Evolutionary conservation across 37 sponge, comb jelly and placozoan species (phyloP).

Genomic region (Crambe crambe): DNA sequence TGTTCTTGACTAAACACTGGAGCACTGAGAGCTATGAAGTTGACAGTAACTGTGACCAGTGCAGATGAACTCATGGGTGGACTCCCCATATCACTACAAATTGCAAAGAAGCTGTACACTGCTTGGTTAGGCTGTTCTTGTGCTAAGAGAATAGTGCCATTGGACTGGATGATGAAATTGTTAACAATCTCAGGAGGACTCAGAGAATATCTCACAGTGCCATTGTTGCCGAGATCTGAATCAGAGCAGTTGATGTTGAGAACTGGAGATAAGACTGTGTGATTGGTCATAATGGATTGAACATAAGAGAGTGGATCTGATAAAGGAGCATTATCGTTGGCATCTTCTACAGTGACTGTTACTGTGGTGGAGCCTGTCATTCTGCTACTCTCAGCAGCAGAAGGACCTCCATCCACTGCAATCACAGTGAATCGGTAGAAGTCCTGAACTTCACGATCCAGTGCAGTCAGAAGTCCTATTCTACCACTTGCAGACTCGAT

Average conservation of each 20-base stretch:
- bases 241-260: slow-evolving; percentile 43
- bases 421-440: slow-evolving; percentile 49
- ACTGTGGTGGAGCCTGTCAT: slow-evolving; percentile 52
- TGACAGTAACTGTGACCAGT: slow-evolving; percentile 68
- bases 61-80: slow-evolving; percentile 47
- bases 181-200: neutral
- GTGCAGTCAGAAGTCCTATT: slow-evolving; percentile 58
- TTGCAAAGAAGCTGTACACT: slow-evolving; percentile 46
- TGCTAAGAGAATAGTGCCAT: slow-evolving; percentile 43
- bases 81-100: slow-evolving; percentile 67
- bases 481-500: slow-evolving; percentile 56
- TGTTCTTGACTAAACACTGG: slow-evolving; percentile 49
- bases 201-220: slow-evolving; percentile 24
- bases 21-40: slow-evolving; percentile 31
- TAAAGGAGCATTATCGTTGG: slow-evolving; percentile 50
- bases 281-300: slow-evolving; percentile 45
- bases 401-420: slow-evolving; percentile 65
- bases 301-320: slow-evolving; percentile 42
- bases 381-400: slow-evolving; percentile 20
- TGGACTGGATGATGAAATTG: slow-evolving; percentile 35
- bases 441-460: slow-evolving; percentile 56
- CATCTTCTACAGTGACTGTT: slow-evolving; percentile 38
- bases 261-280: slow-evolving; percentile 30
- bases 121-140: slow-evolving; percentile 42
- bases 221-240: slow-evolving; percentile 42